Base-by-base conservation (phyloP, 2,113 vertebrate genomes). In the Euleptes europaea region DNA sequence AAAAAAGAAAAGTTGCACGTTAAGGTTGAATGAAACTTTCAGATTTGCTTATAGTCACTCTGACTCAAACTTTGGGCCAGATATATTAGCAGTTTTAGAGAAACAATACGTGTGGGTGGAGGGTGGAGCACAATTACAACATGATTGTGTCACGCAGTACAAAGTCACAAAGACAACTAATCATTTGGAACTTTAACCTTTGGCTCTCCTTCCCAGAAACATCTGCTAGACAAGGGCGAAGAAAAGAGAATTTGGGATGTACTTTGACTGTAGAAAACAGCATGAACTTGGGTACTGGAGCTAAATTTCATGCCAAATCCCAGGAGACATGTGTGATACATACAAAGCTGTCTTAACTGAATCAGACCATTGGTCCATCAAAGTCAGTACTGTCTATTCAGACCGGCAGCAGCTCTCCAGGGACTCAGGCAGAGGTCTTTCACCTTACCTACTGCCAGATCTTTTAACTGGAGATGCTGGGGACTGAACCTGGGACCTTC, bases 171-270 rank as follows among this genome's bases (percentile, higher is more conserved):
- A 91, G 66, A 89, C 40, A 91, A 92, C 83, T 80, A 88, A 85
- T 70, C 0, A 78, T 85, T 86, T 84, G 86, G 83, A 91, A 93
- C 87, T 91, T 88, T 78, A 91, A 88, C 72, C 0, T 72, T 88
- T 93, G 91, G 87, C 92, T 88, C 70, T 40, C 73, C 83, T 87
- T 83, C 88, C 66, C 71, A 71, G 28, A 49, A 92, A 93, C 93
- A 95, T 95, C 94, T 96, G 92, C 83, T 84, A 90, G 87, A 78
- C 88, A 87, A 94, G 21, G 57, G 57, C 23, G 23, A 60, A 26
- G 57, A 26, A 60, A 60, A 60, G 23, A 28, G 60, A 63, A 63
- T 28, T 1, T 28, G 60, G 26, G 60, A 3, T 63, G 57, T 7
- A 23, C 1, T 7, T 23, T 3, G 57, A 60, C 1, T 5, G 57